A percentile compares a stretch with the other conserved stretches of the same genome.
Evolutionary conservation across 2,888 invertebrate species (phyloP).

Genomic region (Lithophane semibrunnea): DNA sequence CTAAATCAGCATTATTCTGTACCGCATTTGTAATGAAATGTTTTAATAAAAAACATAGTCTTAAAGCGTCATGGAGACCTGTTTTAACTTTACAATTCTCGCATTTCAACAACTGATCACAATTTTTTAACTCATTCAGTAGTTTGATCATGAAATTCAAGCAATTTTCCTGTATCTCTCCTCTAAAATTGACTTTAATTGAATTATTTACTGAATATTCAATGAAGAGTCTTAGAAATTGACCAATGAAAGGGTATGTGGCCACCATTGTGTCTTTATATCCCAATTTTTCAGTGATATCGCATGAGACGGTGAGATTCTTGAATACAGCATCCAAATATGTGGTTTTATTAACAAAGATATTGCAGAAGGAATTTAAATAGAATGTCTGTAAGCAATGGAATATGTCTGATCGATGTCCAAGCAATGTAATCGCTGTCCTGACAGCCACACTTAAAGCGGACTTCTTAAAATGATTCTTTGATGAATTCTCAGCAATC

Average conservation of each 20-base stretch:
- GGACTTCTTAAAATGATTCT: slow-evolving; percentile 72
- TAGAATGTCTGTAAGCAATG: slow-evolving; percentile 82
- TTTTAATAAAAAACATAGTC: slow-evolving; percentile 79
- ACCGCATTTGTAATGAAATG: slow-evolving; percentile 73
- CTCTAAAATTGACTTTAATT: slow-evolving; percentile 62
- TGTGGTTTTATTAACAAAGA: slow-evolving; percentile 71
- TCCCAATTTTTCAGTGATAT: slow-evolving; percentile 76
- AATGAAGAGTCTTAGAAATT: slow-evolving; percentile 79
- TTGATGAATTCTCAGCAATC: slow-evolving; percentile 78
- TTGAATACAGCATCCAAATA: slow-evolving; percentile 74
- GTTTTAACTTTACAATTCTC: slow-evolving; percentile 79
- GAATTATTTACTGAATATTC: slow-evolving; percentile 71
- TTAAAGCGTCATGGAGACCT: slow-evolving; percentile 81
- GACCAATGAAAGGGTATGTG: slow-evolving; percentile 81
- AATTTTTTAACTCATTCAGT: slow-evolving; percentile 70
- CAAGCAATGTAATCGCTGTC: slow-evolving; percentile 71
- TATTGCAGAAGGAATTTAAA: slow-evolving; percentile 76
- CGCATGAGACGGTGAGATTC: slow-evolving; percentile 73
- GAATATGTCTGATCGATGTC: slow-evolving; percentile 75
- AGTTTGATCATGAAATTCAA: slow-evolving; percentile 77
- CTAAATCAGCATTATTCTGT: slow-evolving; percentile 67
- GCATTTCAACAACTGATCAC: slow-evolving; percentile 81
- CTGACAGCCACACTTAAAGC: slow-evolving; percentile 69
- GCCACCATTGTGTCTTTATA: slow-evolving; percentile 71
- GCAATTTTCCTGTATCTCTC: slow-evolving; percentile 70